phyloP scores from a whole-genome alignment of 2,113 vertebrate species.

The Mandrillus leucophaeus region DNA sequence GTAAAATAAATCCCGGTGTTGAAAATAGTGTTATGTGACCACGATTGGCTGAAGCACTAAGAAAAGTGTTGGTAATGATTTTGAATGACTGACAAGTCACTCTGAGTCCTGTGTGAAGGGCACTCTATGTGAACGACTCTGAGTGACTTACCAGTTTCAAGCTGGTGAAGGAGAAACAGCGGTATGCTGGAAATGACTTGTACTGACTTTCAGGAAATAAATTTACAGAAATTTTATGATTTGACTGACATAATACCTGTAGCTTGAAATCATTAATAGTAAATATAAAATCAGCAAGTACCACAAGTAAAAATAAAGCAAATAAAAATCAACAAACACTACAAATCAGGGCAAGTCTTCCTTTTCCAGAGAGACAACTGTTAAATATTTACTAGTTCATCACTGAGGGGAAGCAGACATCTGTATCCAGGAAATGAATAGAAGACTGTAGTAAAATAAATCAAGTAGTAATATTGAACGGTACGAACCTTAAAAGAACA shows the following conservation, averaged over 20 bases:
- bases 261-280: neutral
- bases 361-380: neutral
- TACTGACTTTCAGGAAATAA: neutral
- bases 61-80: neutral
- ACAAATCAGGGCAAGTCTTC: neutral
- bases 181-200: neutral
- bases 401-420: neutral
- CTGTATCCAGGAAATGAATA: neutral
- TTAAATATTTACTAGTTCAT: neutral
- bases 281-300: neutral
- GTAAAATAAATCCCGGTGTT: neutral
- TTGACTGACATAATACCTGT: neutral
- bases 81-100: neutral
- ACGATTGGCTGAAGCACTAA: neutral
- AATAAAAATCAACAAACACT: neutral
- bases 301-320: neutral
- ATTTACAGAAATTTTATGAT: neutral
- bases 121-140: too few relatives aligned
- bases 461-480: neutral
- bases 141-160: too few relatives aligned
- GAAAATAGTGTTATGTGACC: neutral
- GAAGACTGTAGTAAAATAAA: neutral
- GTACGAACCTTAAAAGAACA: neutral
- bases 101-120: neutral
- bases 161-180: neutral